phyloP scores from a whole-genome alignment of 2,113 vertebrate genomes.

The Lutjanus erythropterus region DNA sequence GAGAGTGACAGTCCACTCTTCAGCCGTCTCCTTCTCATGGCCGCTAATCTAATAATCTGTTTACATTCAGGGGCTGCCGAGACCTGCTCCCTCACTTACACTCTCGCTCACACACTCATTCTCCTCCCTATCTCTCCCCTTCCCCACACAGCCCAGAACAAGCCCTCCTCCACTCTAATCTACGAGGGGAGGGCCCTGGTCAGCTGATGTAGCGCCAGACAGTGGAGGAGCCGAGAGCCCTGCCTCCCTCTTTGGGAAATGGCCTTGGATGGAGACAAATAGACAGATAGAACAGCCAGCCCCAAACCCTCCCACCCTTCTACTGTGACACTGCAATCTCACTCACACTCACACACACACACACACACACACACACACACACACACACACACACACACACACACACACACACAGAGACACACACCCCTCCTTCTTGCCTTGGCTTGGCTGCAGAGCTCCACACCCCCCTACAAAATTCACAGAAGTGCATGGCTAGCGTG shows the following conservation, averaged over 20 bases:
- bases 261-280: slow-evolving; percentile 81
- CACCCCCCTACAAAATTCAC: slow-evolving; percentile 63
- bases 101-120: slow-evolving; percentile 35
- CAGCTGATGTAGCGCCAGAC: slow-evolving; percentile 81
- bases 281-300: slow-evolving; percentile 65
- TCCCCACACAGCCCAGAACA: slow-evolving; percentile 41
- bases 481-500: slow-evolving; percentile 60
- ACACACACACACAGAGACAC: slow-evolving; percentile 44
- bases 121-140: slow-evolving; percentile 41
- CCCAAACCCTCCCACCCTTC: slow-evolving; percentile 51
- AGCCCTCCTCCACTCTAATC: slow-evolving; percentile 71
- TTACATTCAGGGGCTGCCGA: slow-evolving; percentile 82
- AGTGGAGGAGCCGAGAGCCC: slow-evolving; percentile 66
- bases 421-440: slow-evolving; percentile 28
- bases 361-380: slow-evolving; percentile 52
- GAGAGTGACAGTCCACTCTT: slow-evolving; percentile 61
- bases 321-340: slow-evolving; percentile 58
- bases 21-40: slow-evolving; percentile 69
- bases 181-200: slow-evolving; percentile 68
- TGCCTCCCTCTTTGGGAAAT: slow-evolving; percentile 76
- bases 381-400: slow-evolving; percentile 35
- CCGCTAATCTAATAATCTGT: slow-evolving; percentile 83
- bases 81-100: slow-evolving; percentile 73
- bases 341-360: slow-evolving; percentile 18
- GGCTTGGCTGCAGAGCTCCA: slow-evolving; percentile 39